phyloP scores from a whole-genome alignment of 2,888 invertebrate species.

The Chalcis sispes region DNA sequence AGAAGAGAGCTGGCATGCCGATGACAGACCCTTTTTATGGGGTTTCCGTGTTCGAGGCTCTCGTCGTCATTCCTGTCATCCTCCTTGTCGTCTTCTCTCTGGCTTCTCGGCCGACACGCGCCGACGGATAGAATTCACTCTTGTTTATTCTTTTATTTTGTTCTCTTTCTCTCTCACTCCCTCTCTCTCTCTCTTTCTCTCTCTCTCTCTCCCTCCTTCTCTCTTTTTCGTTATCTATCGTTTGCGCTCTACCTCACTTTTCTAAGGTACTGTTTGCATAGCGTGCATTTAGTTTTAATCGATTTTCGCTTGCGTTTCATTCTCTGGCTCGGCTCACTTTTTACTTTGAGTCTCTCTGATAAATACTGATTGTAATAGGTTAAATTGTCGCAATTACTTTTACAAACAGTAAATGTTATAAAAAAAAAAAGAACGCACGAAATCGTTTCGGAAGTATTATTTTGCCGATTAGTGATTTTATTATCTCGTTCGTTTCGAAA shows the following conservation, averaged over 20 bases:
- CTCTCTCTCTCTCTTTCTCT: conserved; percentile 10
- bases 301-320: conserved; percentile 29
- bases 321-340: background rate
- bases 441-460: too few species aligned
- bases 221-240: background rate
- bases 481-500: too few species aligned
- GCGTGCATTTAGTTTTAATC: conserved; percentile 44
- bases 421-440: too few species aligned
- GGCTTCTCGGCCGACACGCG: conserved; percentile 52
- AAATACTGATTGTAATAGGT: background rate
- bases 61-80: conserved; percentile 56
- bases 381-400: background rate
- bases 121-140: conserved; percentile 53
- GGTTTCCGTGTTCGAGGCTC: conserved; percentile 63
- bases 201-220: background rate
- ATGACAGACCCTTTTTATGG: conserved; percentile 64
- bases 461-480: too few species aligned
- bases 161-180: background rate
- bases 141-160: conserved; percentile 51
- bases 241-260: background rate
- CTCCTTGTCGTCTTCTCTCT: conserved; percentile 47
- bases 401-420: too few species aligned
- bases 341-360: background rate
- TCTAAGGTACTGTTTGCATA: conserved; percentile 38
- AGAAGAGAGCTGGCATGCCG: conserved; percentile 63